Conservation (phyloP, 2,888 invertebrate species). For the Aricia artaxerxes region DNA sequence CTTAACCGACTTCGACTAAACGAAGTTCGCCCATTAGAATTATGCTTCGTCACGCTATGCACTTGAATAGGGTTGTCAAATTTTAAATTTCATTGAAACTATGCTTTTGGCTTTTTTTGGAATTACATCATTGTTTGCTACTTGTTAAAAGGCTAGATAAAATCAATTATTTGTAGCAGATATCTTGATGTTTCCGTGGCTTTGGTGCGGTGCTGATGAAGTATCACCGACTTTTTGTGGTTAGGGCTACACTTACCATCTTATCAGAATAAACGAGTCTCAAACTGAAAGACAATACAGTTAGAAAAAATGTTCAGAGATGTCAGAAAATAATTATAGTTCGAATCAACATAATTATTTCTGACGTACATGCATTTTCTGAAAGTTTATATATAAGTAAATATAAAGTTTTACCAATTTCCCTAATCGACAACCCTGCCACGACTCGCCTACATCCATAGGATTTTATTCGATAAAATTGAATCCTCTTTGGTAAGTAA, state of each 20-base stretch:
- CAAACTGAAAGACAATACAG: no score
- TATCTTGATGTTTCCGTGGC: no score
- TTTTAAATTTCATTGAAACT: background rate
- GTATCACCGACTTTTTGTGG: no score
- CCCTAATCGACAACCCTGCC: background rate
- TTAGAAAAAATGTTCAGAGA: no score
- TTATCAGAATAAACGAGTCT: background rate
- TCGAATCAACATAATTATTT: no score
- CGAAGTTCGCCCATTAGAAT: slow-evolving; percentile 35
- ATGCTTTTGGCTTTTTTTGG: background rate
- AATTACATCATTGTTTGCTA: no score
- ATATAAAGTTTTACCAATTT: background rate
- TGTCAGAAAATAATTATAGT: no score
- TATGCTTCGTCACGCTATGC: slow-evolving; percentile 36
- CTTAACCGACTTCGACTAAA: slow-evolving; percentile 28
- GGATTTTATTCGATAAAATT: slow-evolving; percentile 37
- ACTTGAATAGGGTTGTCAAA: slow-evolving; percentile 31
- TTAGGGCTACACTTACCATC: background rate
- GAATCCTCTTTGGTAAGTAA: slow-evolving; percentile 34
- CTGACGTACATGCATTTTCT: no score
- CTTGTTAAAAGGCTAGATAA: background rate
- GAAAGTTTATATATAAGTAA: no score
- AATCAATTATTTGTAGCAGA: no score
- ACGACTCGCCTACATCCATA: slow-evolving; percentile 32
- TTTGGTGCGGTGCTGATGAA: no score